Base-by-base conservation (phyloP, 2,888 invertebrate species). In the Eristalinus aeneus region DNA sequence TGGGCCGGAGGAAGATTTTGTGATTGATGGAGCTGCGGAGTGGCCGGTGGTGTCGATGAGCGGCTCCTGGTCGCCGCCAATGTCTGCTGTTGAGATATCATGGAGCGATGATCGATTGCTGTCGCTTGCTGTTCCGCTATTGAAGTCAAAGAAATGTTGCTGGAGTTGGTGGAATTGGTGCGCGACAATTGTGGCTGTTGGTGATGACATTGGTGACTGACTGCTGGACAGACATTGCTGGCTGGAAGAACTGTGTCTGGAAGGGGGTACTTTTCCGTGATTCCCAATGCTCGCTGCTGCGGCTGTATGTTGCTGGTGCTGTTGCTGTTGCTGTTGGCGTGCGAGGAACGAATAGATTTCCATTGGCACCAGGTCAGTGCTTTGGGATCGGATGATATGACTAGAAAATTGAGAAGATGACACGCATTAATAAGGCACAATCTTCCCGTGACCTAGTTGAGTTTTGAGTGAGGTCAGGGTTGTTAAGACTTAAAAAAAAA, bases 301-400 rank as follows among this genome's bases (percentile, higher is more conserved):
- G 71, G 72, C 32, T 68, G 78, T 22, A 16, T 83, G 79, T 34
- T 85, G 88, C 60, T 74, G 71, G 31, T 46, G 69, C 46, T 69
- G 77, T n/a, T 63, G 87, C 23, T 83, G 56, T 34, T 72, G 84
- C 34, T 89, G 89, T 67, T 89, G 89, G 63, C 89, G 89, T 31
- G 89, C 88, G 84, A 90, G 73, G 80, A 88, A 88, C 69, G 89
- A 88, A 82, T 90, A 90, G 60, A 90, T 88, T 88, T 91, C 91
- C 90, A 90, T 89, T 80, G 91, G 89, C 88, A 90, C 89, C 88
- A 90, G 80, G 88, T 91, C 91, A 85, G 90, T 89, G 88, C 91
- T 91, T 90, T 90, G 91, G 81, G 91, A 91, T 90, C 91, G 90
- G 88, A 90, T 88, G 88, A 91, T 89, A 79, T 90, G 90, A 81